Percentiles rank a stretch among this genome's conserved stretches.
Evolutionary conservation across 2,888 invertebrate genomes (phyloP).

Genomic region (Lissonota sp.): DNA sequence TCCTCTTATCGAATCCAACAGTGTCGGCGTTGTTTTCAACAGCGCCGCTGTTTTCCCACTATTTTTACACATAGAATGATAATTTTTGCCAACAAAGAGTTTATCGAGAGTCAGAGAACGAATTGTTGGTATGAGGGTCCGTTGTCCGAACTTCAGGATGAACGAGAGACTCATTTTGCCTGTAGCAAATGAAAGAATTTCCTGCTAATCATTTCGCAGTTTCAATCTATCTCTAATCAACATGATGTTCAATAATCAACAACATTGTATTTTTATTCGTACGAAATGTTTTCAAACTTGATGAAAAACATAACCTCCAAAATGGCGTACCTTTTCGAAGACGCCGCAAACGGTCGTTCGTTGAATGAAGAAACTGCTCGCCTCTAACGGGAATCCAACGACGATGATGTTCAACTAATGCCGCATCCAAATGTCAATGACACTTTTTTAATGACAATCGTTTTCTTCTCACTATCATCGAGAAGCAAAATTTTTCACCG

Average conservation of each 20-base stretch:
- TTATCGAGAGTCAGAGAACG: not conserved
- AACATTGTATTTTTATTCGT: not conserved
- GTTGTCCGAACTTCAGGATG: conserved; percentile 30
- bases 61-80: conserved; percentile 45
- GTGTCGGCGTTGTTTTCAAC: conserved; percentile 58
- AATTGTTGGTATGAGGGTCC: conserved; percentile 31
- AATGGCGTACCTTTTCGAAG: conserved; percentile 29
- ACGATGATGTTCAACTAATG: not conserved
- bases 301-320: conserved; percentile 37
- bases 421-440: not conserved
- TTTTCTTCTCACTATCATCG: not conserved
- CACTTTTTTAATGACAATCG: not conserved
- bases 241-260: not conserved
- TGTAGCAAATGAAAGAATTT: conserved; percentile 7
- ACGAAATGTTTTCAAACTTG: conserved; percentile 11
- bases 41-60: not conserved
- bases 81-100: not conserved
- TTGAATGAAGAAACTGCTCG: conserved; percentile 2
- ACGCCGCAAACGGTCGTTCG: conserved; percentile 1
- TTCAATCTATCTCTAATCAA: not conserved
- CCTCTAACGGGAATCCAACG: not conserved
- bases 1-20: conserved; percentile 84
- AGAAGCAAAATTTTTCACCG: not conserved
- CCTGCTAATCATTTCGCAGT: not conserved
- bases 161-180: conserved; percentile 59